phyloP scores from a whole-genome alignment of 2,113 vertebrate species.

The Passer domesticus region DNA sequence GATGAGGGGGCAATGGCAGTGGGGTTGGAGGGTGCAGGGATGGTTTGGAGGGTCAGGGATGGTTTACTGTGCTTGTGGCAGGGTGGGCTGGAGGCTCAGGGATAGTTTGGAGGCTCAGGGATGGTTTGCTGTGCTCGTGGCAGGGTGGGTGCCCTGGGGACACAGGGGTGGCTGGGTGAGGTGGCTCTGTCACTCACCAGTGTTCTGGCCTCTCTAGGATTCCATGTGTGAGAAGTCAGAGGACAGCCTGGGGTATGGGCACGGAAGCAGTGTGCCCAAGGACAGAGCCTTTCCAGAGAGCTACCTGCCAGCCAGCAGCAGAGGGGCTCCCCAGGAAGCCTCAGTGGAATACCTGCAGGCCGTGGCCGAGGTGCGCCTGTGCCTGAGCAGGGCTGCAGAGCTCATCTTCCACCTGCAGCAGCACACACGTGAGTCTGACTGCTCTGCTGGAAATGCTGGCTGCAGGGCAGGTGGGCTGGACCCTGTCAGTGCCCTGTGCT shows the following conservation, averaged over 20 bases:
- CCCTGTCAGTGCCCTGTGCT: background rate
- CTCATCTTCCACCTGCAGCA: constrained; percentile 65
- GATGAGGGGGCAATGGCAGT: background rate
- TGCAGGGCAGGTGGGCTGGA: background rate
- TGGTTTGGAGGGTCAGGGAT: background rate
- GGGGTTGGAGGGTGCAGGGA: background rate
- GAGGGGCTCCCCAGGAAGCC: background rate
- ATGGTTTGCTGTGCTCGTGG: background rate
- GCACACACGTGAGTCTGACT: background rate
- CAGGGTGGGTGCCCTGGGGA: background rate
- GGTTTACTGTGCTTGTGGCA: too few species aligned
- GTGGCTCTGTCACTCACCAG: background rate
- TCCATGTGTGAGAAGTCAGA: constrained; percentile 84
- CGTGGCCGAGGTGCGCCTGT: constrained; percentile 82
- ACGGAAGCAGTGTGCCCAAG: constrained; percentile 21
- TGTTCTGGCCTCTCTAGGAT: constrained; percentile 72
- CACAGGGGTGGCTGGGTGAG: background rate
- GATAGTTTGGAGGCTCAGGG: too few species aligned
- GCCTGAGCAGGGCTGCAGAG: constrained; percentile 78
- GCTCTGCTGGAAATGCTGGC: background rate
- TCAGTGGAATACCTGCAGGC: constrained; percentile 83
- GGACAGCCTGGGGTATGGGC: constrained; percentile 40
- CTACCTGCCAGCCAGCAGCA: background rate
- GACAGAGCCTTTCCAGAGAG: constrained; percentile 67
- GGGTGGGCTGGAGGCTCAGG: too few species aligned